phyloP scores from a whole-genome alignment of 2,797 vertebrate species.

The Sebastolobus altivelis region DNA sequence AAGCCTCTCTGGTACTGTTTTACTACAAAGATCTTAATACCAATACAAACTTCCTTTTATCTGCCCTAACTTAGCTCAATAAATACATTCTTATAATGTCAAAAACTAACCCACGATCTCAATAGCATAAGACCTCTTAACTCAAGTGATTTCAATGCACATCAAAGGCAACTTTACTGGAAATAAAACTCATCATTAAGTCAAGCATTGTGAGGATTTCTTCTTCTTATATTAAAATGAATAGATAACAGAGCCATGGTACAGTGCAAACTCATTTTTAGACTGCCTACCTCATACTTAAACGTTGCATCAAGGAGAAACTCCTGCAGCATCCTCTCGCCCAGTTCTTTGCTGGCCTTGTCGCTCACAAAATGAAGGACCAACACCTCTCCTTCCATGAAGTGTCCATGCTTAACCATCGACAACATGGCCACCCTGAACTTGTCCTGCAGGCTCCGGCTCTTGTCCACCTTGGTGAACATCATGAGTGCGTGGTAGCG shows the following conservation, averaged over 20 bases:
- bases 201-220: not conserved
- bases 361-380: conserved; percentile 94
- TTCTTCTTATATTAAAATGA: not conserved
- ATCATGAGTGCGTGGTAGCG: conserved; percentile 91
- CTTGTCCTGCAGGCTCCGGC: conserved; percentile 89
- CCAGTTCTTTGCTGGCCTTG: conserved; percentile 86
- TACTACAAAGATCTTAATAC: not conserved
- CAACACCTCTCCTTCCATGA: conserved; percentile 87
- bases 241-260: not conserved
- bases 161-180: not conserved
- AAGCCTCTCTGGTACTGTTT: not conserved
- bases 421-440: conserved; percentile 91
- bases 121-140: not conserved
- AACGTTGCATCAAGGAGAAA: conserved; percentile 88
- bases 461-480: conserved; percentile 94
- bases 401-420: conserved; percentile 87
- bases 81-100: not conserved
- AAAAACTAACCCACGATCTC: not conserved
- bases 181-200: not conserved
- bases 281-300: conserved; percentile 88
- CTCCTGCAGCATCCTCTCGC: conserved; percentile 86
- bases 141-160: not conserved
- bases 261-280: not conserved
- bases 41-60: not conserved
- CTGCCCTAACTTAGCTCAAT: not conserved